Conservation (phyloP, 1,140 invertebrate species). For the Sitodiplosis mosellana region DNA sequence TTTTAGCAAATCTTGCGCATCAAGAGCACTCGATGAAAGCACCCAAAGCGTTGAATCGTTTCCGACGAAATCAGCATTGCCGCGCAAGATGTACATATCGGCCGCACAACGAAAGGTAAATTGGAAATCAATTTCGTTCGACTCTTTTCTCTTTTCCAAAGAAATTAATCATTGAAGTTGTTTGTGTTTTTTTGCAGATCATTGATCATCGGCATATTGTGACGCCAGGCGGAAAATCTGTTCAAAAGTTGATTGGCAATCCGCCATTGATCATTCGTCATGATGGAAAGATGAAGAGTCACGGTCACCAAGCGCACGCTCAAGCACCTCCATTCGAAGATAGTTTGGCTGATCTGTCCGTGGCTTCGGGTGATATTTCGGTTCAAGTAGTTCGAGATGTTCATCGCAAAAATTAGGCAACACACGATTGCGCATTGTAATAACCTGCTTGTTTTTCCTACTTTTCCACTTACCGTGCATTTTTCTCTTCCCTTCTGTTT, state of each 20-base stretch:
- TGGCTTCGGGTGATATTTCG: conserved; percentile 23
- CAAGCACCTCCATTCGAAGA: conserved; percentile 10
- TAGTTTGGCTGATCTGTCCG: conserved; percentile 23
- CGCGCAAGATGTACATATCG: conserved; percentile 21
- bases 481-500: too few relatives aligned
- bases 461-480: too few relatives aligned
- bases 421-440: too few relatives aligned
- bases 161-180: not conserved
- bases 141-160: not conserved
- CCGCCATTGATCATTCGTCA: not conserved
- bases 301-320: too few relatives aligned
- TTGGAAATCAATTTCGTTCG: not conserved
- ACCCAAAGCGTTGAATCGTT: conserved; percentile 13
- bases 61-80: conserved; percentile 8
- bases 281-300: too few relatives aligned
- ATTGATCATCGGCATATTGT: conserved; percentile 17
- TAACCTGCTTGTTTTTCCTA: too few relatives aligned
- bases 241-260: conserved; percentile 13
- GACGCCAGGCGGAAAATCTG: conserved; percentile 16
- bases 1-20: too few relatives aligned
- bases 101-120: conserved; percentile 17
- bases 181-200: conserved; percentile 8
- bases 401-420: too few relatives aligned
- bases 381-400: conserved; percentile 8
- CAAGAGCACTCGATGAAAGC: conserved; percentile 3